Evolutionary conservation across 2,113 vertebrate species (phyloP).

Genomic region (Lepus timidus): DNA sequence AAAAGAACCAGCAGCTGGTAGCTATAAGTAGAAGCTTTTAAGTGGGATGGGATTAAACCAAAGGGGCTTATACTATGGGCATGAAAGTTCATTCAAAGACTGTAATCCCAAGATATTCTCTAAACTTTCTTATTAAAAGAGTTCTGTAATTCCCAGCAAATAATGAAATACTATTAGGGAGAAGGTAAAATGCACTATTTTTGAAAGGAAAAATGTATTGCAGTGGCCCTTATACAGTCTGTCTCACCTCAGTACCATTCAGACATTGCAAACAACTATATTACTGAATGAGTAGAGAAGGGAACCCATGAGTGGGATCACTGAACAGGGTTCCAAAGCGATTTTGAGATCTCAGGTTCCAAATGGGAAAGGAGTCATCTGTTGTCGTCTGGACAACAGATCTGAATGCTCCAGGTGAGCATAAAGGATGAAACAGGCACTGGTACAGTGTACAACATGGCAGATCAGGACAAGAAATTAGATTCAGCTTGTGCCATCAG

Average conservation of each 20-base stretch:
- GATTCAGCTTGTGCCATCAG: neutral
- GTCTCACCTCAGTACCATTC: neutral
- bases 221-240: neutral
- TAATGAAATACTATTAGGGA: constrained; percentile 1
- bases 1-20: constrained; percentile 57
- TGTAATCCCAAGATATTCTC: constrained; percentile 37
- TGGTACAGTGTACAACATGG: neutral
- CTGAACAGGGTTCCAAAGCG: neutral
- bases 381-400: neutral
- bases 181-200: neutral
- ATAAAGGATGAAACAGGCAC: neutral
- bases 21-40: constrained; percentile 54
- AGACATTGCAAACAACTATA: neutral
- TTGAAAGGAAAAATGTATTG: constrained; percentile 13
- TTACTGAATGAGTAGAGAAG: neutral
- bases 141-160: constrained; percentile 30
- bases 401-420: constrained; percentile 18
- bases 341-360: neutral
- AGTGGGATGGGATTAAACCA: constrained; percentile 61
- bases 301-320: neutral
- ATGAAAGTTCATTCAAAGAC: constrained; percentile 50
- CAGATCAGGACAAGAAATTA: neutral
- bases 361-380: constrained; percentile 20
- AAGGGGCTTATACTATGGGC: constrained; percentile 22
- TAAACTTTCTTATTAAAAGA: constrained; percentile 69